These are phyloP conservation scores for Nerophis ophidion DNA, from an alignment of 2,113 vertebrate species.

Conservation along the genomic window DNA sequence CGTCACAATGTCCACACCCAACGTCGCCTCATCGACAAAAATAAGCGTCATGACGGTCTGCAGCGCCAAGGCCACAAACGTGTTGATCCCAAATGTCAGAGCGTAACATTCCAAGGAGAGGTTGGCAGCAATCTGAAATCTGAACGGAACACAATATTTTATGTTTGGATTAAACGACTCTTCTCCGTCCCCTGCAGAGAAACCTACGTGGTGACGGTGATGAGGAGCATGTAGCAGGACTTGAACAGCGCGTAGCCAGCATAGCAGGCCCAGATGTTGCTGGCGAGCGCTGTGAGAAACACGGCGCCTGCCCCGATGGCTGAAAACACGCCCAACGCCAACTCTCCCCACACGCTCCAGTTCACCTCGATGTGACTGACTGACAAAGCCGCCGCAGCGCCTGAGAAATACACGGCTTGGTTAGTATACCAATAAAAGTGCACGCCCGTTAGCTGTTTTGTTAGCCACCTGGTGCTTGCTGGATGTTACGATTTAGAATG, in stretches of 20 bases:
- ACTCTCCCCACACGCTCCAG: slow-evolving; percentile 69
- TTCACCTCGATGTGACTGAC: slow-evolving; percentile 56
- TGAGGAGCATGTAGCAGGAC: slow-evolving; percentile 71
- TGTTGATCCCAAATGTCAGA: slow-evolving; percentile 71
- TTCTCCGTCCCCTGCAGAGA: background rate
- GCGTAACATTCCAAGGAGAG: slow-evolving; percentile 70
- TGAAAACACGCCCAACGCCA: slow-evolving; percentile 67
- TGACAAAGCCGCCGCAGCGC: slow-evolving; percentile 62
- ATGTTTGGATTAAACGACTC: background rate
- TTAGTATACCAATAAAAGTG: no score
- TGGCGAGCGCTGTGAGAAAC: slow-evolving; percentile 59
- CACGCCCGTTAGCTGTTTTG: no score
- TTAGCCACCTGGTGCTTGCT: no score
- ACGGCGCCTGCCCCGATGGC: slow-evolving; percentile 53
- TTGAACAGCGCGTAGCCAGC: slow-evolving; percentile 64
- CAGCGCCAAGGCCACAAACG: slow-evolving; percentile 59
- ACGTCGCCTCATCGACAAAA: slow-evolving; percentile 58
- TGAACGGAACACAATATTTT: slow-evolving; percentile 12
- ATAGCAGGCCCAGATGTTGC: slow-evolving; percentile 65
- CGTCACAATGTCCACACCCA: slow-evolving; percentile 65
- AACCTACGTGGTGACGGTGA: slow-evolving; percentile 65
- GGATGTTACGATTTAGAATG: no score
- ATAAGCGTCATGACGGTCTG: slow-evolving; percentile 65
- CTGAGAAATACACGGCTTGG: slow-evolving; percentile 27
- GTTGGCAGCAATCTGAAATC: slow-evolving; percentile 71